Percentiles rank a stretch among this genome's conserved stretches.
phyloP scores from a whole-genome alignment of 2,888 invertebrate genomes.

The Drosophila quinaria region DNA sequence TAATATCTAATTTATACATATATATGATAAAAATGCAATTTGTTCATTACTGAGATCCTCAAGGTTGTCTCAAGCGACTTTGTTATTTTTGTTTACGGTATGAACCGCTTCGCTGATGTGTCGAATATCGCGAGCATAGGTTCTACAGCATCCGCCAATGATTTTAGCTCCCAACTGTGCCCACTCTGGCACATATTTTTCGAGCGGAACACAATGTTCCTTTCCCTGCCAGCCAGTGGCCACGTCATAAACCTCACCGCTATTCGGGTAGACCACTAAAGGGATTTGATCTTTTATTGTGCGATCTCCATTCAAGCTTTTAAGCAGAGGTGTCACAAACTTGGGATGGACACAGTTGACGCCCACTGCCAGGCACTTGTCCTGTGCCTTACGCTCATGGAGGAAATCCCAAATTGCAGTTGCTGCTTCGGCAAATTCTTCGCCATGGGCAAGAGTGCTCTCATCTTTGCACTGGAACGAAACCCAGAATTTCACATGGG shows the following conservation, averaged over 20 bases:
- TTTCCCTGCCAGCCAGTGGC: constrained; percentile 88
- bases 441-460: constrained; percentile 90
- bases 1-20: constrained; percentile 22
- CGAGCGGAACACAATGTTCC: constrained; percentile 90
- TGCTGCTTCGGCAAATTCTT: constrained; percentile 91
- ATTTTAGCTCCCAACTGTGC: constrained; percentile 92
- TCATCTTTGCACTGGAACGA: constrained; percentile 94
- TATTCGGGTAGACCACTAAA: constrained; percentile 96
- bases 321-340: constrained; percentile 88
- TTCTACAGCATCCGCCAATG: constrained; percentile 97
- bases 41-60: constrained; percentile 4
- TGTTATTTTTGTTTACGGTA: constrained; percentile 65
- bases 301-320: constrained; percentile 86
- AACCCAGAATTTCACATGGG: constrained; percentile 93
- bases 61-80: constrained; percentile 30
- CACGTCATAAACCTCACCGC: constrained; percentile 87
- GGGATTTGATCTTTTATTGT: constrained; percentile 87
- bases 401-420: constrained; percentile 88
- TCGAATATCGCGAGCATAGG: constrained; percentile 92
- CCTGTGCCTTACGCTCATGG: constrained; percentile 88
- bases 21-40: constrained; percentile 23
- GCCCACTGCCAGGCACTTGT: constrained; percentile 93
- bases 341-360: constrained; percentile 93
- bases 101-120: constrained; percentile 88
- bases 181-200: constrained; percentile 92